Base-by-base conservation (phyloP, 2,888 invertebrate genomes). In the Lymantria monacha region DNA sequence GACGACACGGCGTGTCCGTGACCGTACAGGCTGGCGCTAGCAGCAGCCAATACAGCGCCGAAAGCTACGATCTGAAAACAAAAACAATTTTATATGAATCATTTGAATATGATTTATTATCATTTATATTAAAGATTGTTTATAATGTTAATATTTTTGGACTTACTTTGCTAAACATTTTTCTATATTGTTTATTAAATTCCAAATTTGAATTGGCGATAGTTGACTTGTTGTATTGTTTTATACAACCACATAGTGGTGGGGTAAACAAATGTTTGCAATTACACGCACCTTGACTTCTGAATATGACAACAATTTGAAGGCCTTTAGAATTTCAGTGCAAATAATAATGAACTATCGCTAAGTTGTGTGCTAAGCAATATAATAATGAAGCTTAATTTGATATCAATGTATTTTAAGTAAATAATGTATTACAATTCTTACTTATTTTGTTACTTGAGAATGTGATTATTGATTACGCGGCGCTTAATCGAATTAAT, bases 121-220 rank as follows among this genome's bases (percentile, higher is more conserved):
- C 5, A 2, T 22, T 22, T 22, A 22, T 22, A 22, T 22, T n/a
- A n/a, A n/a, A n/a, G n/a, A n/a, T 3, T 11, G 11, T 37, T 9
- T 37, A 9, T 37, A 37, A 9, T 7, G 7, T 37, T n/a, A 37
- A 37, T 14, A 3, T 12, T 8, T 8, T 8, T 12, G 10, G 12
- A 78, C 81, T 79, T 58, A 83, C 83, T 81, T 82, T 81, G 72
- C 76, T 79, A 70, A 79, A 80, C 82, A 82, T 81, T 71, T 72
- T 78, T 74, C 43, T 56, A 53, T 57, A 13, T 51, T 48, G 51
- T 51, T 47, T 51, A 46, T 41, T 13, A 48, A 22, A 48, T 12
- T 11, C 7, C 38, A 38, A 38, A n/a, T n/a, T 7, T 41, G 0
- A 8, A 41, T 14, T 41, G 41, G 3, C 10, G 12, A 14, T 14